A percentile compares a stretch with the other conserved stretches of the same genome.
phyloP scores from a whole-genome alignment of 2,113 vertebrate genomes.

The Muntiacus muntjak region DNA sequence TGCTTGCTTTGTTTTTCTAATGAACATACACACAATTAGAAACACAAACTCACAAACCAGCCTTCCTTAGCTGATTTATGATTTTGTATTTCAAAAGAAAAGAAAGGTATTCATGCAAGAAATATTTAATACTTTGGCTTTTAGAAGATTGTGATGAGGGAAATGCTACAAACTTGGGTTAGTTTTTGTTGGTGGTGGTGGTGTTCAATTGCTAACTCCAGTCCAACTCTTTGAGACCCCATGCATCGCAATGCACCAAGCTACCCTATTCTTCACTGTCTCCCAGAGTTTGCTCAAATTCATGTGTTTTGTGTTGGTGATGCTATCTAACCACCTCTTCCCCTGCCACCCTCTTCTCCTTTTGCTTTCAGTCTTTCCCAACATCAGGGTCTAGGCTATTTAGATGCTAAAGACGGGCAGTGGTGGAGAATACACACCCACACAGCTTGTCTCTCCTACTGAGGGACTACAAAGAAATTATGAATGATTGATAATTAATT shows the following conservation, averaged over 20 bases:
- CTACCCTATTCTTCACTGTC: accelerated
- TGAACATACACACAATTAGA: background rate
- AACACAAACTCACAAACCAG: background rate
- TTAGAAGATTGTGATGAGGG: background rate
- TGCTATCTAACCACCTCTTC: background rate
- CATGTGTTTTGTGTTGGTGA: background rate
- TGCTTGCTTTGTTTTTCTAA: background rate
- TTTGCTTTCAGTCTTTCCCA: background rate
- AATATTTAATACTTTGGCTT: background rate
- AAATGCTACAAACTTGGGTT: background rate
- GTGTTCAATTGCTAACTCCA: accelerated
- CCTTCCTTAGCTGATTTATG: background rate
- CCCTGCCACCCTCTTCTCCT: accelerated
- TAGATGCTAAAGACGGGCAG: background rate
- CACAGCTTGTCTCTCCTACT: background rate
- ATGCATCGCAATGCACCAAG: accelerated
- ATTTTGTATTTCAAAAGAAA: background rate
- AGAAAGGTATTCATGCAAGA: background rate
- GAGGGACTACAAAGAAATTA: background rate
- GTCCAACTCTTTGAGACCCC: background rate
- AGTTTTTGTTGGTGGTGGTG: background rate
- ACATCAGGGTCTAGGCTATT: background rate
- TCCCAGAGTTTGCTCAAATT: accelerated
- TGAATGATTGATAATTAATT: background rate
- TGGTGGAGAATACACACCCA: background rate